phyloP scores from a whole-genome alignment of 2,797 vertebrate species.

The Hippocampus kuda region DNA sequence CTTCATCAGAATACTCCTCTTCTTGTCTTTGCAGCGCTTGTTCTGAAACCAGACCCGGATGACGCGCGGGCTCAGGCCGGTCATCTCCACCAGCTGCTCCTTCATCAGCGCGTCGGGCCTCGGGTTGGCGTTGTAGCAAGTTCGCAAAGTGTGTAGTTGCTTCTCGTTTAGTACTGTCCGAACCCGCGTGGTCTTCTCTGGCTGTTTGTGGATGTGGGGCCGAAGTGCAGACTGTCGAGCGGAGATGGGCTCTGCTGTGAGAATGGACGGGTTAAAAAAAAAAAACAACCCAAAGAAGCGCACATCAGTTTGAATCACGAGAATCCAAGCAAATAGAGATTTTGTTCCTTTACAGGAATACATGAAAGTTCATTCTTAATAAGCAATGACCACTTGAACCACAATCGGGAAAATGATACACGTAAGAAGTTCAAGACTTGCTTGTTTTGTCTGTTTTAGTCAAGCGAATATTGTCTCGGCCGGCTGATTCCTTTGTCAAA shows the following conservation, averaged over 20 bases:
- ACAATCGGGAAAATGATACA: too few species aligned
- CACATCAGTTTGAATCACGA: neutral
- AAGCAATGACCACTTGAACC: too few species aligned
- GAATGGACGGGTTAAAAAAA: conserved; percentile 10
- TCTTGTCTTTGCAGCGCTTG: conserved; percentile 93
- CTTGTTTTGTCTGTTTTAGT: too few species aligned
- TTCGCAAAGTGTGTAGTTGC: conserved; percentile 88
- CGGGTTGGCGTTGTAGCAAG: conserved; percentile 92
- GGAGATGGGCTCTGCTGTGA: conserved; percentile 85
- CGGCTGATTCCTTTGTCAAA: too few species aligned
- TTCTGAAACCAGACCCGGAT: conserved; percentile 96
- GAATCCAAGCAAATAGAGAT: too few species aligned
- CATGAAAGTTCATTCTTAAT: too few species aligned
- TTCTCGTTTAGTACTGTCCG: conserved; percentile 91
- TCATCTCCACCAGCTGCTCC: conserved; percentile 93
- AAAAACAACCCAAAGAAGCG: neutral
- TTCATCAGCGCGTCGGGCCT: conserved; percentile 91
- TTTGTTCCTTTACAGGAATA: too few species aligned
- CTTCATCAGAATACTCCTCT: conserved; percentile 86
- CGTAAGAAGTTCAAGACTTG: too few species aligned
- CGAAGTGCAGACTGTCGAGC: conserved; percentile 82
- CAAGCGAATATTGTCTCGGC: too few species aligned
- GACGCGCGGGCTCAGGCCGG: conserved; percentile 83
- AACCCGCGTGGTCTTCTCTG: conserved; percentile 88
- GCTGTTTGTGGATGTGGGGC: conserved; percentile 89